A percentile compares a stretch with the other conserved stretches of the same genome.
Evolutionary conservation across 1,140 invertebrate species (phyloP).

Genomic region (Drosophila pseudoananassae): DNA sequence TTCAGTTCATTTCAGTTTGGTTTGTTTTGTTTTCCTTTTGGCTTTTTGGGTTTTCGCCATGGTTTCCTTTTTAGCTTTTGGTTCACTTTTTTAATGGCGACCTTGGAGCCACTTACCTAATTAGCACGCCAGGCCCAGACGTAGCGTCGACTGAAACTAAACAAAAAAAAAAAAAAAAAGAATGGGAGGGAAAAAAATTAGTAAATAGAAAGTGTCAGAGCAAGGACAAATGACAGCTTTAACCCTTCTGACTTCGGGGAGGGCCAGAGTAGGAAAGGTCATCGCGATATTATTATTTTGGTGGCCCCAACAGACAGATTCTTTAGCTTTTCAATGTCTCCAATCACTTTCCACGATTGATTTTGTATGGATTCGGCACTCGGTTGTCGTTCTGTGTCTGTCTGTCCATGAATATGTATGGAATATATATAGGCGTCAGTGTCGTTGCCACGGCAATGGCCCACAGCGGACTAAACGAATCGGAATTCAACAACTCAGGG

Average conservation of each 20-base stretch:
- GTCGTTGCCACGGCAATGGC: slow-evolving; percentile 77
- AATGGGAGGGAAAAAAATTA: background rate
- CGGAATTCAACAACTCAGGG: slow-evolving; percentile 59
- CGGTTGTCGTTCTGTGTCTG: slow-evolving; percentile 20
- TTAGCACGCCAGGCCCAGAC: slow-evolving; percentile 69
- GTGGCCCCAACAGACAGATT: slow-evolving; percentile 15
- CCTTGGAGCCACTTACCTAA: slow-evolving; percentile 80
- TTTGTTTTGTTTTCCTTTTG: slow-evolving; percentile 39
- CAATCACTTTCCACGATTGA: slow-evolving; percentile 61
- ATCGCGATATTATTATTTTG: slow-evolving; percentile 18
- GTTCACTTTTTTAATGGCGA: slow-evolving; percentile 73
- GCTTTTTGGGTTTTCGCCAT: slow-evolving; percentile 25
- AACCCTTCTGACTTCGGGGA: slow-evolving; percentile 24
- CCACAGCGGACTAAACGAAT: slow-evolving; percentile 55
- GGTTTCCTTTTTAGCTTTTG: slow-evolving; percentile 51
- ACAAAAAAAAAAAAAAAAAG: slow-evolving; percentile 2
- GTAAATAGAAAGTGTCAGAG: slow-evolving; percentile 3
- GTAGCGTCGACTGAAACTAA: slow-evolving; percentile 41
- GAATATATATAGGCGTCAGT: slow-evolving; percentile 50
- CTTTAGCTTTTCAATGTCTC: slow-evolving; percentile 33
- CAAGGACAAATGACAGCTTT: slow-evolving; percentile 32
- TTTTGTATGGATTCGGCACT: slow-evolving; percentile 68
- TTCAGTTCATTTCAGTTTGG: slow-evolving; percentile 20
- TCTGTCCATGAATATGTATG: slow-evolving; percentile 33
- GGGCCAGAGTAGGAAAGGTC: slow-evolving; percentile 25